Conservation (phyloP, 2,888 invertebrate species). For the Eudasyphora cyanicolor region DNA sequence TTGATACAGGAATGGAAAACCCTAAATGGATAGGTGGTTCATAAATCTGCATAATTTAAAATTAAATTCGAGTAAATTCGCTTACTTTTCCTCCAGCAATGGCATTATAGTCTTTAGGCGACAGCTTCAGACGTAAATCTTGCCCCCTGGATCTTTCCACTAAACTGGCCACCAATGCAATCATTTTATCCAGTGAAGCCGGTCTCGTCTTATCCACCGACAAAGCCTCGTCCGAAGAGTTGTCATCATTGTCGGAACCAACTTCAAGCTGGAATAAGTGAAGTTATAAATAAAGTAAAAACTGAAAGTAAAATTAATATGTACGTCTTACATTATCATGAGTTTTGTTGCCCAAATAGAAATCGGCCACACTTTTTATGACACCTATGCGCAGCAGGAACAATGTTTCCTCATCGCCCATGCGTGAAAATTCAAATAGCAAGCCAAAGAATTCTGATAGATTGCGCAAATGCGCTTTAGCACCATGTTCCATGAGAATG, state of each 20-base stretch:
- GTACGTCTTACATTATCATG: constrained; percentile 84
- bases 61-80: constrained; percentile 42
- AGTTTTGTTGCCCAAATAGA: constrained; percentile 92
- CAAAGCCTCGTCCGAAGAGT: constrained; percentile 82
- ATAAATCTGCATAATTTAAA: constrained; percentile 29
- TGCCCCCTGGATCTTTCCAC: constrained; percentile 93
- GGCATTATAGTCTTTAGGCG: constrained; percentile 89
- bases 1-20: constrained; percentile 95
- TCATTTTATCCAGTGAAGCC: constrained; percentile 96
- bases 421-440: constrained; percentile 95
- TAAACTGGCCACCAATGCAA: constrained; percentile 91
- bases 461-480: constrained; percentile 91
- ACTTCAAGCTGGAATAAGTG: constrained; percentile 75
- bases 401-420: constrained; percentile 95
- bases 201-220: constrained; percentile 89
- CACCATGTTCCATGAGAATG: constrained; percentile 92
- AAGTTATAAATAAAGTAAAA: neutral
- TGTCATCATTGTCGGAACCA: constrained; percentile 80
- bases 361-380: constrained; percentile 94
- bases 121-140: constrained; percentile 87
- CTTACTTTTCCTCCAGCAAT: constrained; percentile 91
- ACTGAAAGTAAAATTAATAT: neutral
- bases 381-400: constrained; percentile 93
- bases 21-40: constrained; percentile 81
- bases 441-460: constrained; percentile 96